phyloP scores from a whole-genome alignment of 2,797 vertebrate genomes.

The Cyprinodon diabolis region DNA sequence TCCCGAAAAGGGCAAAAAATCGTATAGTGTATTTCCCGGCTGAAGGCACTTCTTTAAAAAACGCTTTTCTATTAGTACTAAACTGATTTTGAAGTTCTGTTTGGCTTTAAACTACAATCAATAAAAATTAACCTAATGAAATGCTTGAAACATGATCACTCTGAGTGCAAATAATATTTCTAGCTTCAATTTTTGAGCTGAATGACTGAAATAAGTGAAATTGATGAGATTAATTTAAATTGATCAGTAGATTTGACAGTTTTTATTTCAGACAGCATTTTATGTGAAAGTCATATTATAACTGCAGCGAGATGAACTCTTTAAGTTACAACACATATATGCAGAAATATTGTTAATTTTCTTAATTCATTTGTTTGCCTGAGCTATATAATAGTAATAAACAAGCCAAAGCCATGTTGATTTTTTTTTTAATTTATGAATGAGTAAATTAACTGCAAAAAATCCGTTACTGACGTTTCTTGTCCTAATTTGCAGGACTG shows the following conservation, averaged over 20 bases:
- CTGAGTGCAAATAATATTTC: background rate
- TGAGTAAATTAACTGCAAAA: constrained; percentile 60
- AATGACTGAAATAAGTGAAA: background rate
- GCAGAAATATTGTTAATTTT: constrained; percentile 22
- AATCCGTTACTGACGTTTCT: constrained; percentile 68
- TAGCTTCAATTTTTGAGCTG: background rate
- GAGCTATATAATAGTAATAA: constrained; percentile 35
- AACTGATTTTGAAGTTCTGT: background rate
- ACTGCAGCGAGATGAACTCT: constrained; percentile 7
- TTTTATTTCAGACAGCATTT: constrained; percentile 9
- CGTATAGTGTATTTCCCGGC: too few species aligned
- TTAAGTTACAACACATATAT: constrained; percentile 17
- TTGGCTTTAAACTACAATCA: background rate
- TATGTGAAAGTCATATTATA: constrained; percentile 15
- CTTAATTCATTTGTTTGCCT: constrained; percentile 26
- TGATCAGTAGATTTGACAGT: constrained; percentile 6
- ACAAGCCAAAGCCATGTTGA: constrained; percentile 55
- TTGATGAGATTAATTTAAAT: background rate
- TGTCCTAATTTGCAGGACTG: constrained; percentile 86
- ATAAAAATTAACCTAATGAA: background rate
- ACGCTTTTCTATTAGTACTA: background rate
- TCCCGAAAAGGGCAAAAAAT: too few species aligned
- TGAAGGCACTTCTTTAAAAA: background rate
- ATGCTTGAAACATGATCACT: background rate
- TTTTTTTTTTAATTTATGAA: constrained; percentile 50